phyloP scores from a whole-genome alignment of 2,888 invertebrate genomes.

The Cyclophora albipunctata region DNA sequence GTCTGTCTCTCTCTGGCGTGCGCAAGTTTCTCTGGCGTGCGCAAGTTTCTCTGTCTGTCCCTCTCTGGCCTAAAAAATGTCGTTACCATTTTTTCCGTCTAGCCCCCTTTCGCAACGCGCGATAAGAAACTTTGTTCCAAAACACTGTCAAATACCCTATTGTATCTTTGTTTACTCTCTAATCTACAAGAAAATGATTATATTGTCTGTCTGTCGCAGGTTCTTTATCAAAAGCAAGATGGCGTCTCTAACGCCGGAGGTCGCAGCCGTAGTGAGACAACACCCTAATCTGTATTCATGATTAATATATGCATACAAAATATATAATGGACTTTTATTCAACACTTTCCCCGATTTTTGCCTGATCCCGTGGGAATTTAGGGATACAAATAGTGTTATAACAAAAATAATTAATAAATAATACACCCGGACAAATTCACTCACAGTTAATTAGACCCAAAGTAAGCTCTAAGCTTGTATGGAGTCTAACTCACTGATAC shows the following conservation, averaged over 20 bases:
- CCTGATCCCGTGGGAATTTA: too few relatives aligned
- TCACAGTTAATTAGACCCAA: too few relatives aligned
- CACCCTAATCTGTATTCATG: constrained; percentile 16
- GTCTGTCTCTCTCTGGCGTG: too few relatives aligned
- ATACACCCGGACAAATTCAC: too few relatives aligned
- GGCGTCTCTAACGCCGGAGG: constrained; percentile 23
- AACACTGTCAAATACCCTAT: too few relatives aligned
- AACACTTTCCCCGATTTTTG: background rate
- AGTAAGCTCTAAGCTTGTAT: too few relatives aligned
- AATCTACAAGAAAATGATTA: background rate
- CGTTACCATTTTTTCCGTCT: background rate
- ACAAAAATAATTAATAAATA: too few relatives aligned
- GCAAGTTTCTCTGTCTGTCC: too few relatives aligned
- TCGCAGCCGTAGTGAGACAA: constrained; percentile 19
- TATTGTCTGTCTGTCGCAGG: constrained; percentile 2
- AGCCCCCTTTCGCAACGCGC: too few relatives aligned
- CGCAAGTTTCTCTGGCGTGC: background rate
- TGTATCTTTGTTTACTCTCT: background rate
- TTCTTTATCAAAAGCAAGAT: constrained; percentile 47
- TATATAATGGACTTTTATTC: background rate
- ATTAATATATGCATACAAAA: background rate
- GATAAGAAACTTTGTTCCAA: too few relatives aligned
- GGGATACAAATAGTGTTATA: too few relatives aligned
- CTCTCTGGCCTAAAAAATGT: background rate
- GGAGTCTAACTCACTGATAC: too few relatives aligned